phyloP scores from a whole-genome alignment of 1,140 invertebrate species.

The Nasonia vitripennis region DNA sequence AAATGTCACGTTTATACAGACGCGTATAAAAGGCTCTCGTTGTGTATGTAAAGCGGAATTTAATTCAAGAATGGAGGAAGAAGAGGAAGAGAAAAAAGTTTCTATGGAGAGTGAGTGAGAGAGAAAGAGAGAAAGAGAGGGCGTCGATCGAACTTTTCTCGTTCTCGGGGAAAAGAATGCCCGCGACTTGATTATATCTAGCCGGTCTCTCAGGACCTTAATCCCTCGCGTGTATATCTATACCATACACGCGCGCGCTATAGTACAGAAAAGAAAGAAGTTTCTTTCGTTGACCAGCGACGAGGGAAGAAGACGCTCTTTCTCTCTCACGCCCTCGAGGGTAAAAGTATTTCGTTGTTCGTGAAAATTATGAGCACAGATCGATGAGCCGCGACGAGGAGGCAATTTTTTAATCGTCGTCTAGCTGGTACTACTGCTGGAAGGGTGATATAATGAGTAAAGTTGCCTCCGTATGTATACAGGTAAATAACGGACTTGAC shows the following conservation, averaged over 20 bases:
- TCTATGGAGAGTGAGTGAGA: neutral
- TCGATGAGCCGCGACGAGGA: neutral
- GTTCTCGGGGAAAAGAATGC: slow-evolving; percentile 4
- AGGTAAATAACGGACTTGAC: too few species aligned
- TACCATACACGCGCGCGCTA: too few species aligned
- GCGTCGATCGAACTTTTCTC: slow-evolving; percentile 27
- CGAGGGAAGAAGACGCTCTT: neutral
- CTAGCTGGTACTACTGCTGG: too few species aligned
- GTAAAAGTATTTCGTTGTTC: neutral
- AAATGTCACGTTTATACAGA: neutral
- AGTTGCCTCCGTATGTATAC: neutral
- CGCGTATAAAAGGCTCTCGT: neutral
- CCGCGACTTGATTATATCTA: slow-evolving; percentile 22
- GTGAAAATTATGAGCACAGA: neutral
- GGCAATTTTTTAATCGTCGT: neutral
- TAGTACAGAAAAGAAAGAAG: neutral
- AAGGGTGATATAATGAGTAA: slow-evolving; percentile 11
- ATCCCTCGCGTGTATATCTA: neutral
- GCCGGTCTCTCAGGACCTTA: slow-evolving; percentile 25
- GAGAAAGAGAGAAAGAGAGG: neutral
- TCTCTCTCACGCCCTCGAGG: neutral
- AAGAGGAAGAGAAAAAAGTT: neutral
- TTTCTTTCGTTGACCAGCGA: neutral
- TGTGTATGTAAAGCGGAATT: neutral
- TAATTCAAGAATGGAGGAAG: neutral